Evolutionary conservation across 1,140 invertebrate genomes (phyloP).

Genomic region (Cyclina sinensis): DNA sequence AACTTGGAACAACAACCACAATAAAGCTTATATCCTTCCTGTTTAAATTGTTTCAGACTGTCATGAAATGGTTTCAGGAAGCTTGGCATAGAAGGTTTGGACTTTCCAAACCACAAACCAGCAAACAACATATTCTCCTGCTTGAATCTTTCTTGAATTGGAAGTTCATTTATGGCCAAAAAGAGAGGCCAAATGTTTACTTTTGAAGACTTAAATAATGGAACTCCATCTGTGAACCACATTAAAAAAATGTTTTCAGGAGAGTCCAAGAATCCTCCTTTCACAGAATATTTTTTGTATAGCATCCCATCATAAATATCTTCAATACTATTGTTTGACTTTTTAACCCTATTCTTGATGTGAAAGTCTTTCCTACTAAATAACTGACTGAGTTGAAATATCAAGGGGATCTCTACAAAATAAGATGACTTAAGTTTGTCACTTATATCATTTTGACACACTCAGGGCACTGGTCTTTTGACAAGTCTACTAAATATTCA

Average conservation of each 20-base stretch:
- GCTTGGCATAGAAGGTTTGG: slow-evolving; percentile 43
- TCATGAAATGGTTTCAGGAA: slow-evolving; percentile 61
- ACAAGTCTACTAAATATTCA: not conserved
- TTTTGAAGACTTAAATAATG: slow-evolving; percentile 61
- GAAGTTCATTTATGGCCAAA: slow-evolving; percentile 52
- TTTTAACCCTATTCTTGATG: not conserved
- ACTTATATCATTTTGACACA: slow-evolving; percentile 36
- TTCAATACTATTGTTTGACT: slow-evolving; percentile 3
- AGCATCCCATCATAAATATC: slow-evolving; percentile 57
- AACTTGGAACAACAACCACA: too few species aligned
- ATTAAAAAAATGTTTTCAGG: slow-evolving; percentile 37
- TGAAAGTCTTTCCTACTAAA: slow-evolving; percentile 37
- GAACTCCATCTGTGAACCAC: slow-evolving; percentile 59
- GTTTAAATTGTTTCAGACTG: slow-evolving; percentile 8
- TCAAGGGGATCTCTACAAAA: slow-evolving; percentile 48
- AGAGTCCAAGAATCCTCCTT: slow-evolving; percentile 30
- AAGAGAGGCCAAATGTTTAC: slow-evolving; percentile 56
- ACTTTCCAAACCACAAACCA: slow-evolving; percentile 34
- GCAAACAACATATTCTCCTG: too few species aligned
- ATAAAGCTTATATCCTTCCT: not conserved
- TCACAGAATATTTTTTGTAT: slow-evolving; percentile 18
- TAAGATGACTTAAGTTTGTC: slow-evolving; percentile 5
- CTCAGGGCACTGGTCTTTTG: not conserved
- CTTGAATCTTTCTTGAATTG: too few species aligned
- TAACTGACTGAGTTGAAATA: slow-evolving; percentile 34